Base-by-base conservation (phyloP, 2,888 invertebrate genomes). In the Phyllotreta striolata region DNA sequence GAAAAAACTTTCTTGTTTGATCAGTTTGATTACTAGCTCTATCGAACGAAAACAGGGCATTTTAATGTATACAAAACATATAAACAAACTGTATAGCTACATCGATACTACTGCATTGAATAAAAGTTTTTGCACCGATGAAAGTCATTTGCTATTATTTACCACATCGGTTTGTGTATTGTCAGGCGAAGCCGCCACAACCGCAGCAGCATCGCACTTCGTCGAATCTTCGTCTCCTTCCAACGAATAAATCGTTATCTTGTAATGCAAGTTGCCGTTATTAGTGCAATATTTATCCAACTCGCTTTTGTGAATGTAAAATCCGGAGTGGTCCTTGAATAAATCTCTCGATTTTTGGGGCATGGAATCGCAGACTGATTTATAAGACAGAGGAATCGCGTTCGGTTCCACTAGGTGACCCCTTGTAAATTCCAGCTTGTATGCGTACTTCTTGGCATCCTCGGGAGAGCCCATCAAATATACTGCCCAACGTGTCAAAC, bases 401-500 rank as follows among this genome's bases (percentile, higher is more conserved):
- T 52, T 12, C 9, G 62, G 46, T 10, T 41, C 38, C 1, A 34
- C 47, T 5, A 52, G 13, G 1, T 6, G 6, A 3, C 55, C 59
- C 37, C 55, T 52, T 3, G 60, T 61, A 43, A 71, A 66, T 57
- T 71, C 70, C 40, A 69, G 56, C 59, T 69, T 69, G 47, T 64
- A 71, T 0, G 62, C 58, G 51, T 63, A 71, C 8, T 63, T 65
- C 41, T 59, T 58, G 6, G 70, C 69, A 3, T 64, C 62, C 39
- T 67, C 69, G 14, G 60, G 64, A 8, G 64, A 52, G 24, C 69
- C 70, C 61, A 70, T 65, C 38, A 55, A 69, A 41, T 69, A 67
- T 8, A 70, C 38, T 6, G 69, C 67, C 70, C 70, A 70, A 38
- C 63, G 63, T 1, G 68, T 66, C 55, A 70, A 57, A 8, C 64